Evolutionary conservation across 2,888 invertebrate species (phyloP), one percentile per base, ranked within the genome.

Genomic region (Polyommatus icarus): DNA sequence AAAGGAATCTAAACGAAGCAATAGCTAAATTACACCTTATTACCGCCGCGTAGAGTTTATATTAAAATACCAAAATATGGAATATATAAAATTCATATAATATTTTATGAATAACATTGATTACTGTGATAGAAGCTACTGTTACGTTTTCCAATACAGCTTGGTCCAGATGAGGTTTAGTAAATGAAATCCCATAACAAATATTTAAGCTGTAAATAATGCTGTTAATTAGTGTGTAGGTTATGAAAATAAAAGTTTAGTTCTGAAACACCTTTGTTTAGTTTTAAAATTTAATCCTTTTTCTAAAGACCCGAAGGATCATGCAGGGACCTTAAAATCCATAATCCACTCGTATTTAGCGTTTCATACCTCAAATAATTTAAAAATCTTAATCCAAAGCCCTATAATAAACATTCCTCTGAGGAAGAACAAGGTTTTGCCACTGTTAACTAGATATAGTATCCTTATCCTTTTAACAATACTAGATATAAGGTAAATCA

Each of bases 151-250:
- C 50, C 18, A 54, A 18, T 72, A 40, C 72, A n/a, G 75, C n/a
- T 50, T 29, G n/a, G 15, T 29, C 54, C 75, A 15, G 29, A 54
- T 18, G 8, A 24, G 24, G 18, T 29, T 78, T 76, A 72, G 76
- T 79, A 57, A 76, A 73, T 46, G 75, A 67, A 54, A 73, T 75
- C 73, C 77, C 57, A 29, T 77, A 76, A 71, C 24, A 78, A 79
- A 50, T 76, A 72, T 76, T 78, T 77, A 80, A 79, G 90, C 90
- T 93, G 93, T 93, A 93, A 79, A 94, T 93, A 67, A 93, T 88
- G 89, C 87, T 75, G 92, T 93, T 93, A 87, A 92, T 87, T 93
- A 93, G 93, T 94, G 86, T 87, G 91, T 93, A 93, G 93, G 88
- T 88, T 85, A 86, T 88, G 86, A 87, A 89, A 86, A 88, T 54